Evolutionary conservation across 2,113 vertebrate genomes (phyloP).

Genomic region (Sinocyclocheilus anshuiensis): DNA sequence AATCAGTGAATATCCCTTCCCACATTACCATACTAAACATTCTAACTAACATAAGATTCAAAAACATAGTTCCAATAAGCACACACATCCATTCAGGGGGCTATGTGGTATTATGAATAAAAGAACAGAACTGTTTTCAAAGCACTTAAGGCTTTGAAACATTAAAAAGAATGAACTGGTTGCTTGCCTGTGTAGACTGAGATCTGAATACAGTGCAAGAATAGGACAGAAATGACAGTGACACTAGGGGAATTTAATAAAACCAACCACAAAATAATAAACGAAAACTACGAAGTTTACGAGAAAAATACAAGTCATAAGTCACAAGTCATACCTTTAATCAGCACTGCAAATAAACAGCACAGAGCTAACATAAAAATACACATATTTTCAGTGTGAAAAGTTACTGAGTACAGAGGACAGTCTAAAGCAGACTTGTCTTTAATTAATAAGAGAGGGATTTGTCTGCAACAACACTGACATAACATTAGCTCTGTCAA

Average conservation of each 20-base stretch:
- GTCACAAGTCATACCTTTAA: not conserved
- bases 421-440: conserved; percentile 40
- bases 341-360: not conserved
- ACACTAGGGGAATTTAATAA: not conserved
- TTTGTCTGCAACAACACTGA: conserved; percentile 54
- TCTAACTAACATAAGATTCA: not conserved
- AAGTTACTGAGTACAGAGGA: conserved; percentile 26
- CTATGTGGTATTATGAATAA: conserved; percentile 28
- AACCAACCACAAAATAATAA: not conserved
- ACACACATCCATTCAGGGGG: not conserved
- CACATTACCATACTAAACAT: not conserved
- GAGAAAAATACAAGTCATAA: not conserved
- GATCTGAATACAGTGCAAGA: not conserved
- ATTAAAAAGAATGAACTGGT: conserved; percentile 16
- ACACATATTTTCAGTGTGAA: not conserved
- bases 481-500: conserved; percentile 56
- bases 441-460: conserved; percentile 65
- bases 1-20: not conserved
- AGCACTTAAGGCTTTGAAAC: conserved; percentile 31
- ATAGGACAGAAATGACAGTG: conserved; percentile 2
- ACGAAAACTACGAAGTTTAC: not conserved
- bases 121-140: conserved; percentile 27
- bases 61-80: not conserved
- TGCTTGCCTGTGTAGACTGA: not conserved
- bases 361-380: conserved; percentile 31